Conservation (phyloP, 2,888 invertebrate species). For the Conus canariensis region DNA sequence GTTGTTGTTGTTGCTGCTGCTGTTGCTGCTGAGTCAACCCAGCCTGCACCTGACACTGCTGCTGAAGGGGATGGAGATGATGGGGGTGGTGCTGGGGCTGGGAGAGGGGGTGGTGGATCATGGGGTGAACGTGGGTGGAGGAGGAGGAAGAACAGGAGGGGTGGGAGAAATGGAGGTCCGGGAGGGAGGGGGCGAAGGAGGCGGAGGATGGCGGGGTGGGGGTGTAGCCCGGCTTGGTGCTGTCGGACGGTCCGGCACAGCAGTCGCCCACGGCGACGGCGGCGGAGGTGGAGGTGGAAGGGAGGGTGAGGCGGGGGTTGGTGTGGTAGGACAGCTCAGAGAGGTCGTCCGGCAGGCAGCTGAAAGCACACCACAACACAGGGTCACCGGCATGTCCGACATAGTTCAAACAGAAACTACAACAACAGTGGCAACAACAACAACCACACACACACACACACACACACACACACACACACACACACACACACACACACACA, state of each 20-base stretch:
- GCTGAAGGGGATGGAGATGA: neutral
- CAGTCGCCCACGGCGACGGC: neutral
- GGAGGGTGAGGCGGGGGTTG: neutral
- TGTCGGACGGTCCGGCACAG: neutral
- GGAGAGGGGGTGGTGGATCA: neutral
- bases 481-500: no score
- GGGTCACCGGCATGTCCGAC: neutral
- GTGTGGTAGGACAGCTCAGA: neutral
- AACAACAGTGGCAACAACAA: neutral
- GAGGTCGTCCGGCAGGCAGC: conserved; percentile 19
- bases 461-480: no score
- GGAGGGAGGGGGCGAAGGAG: neutral
- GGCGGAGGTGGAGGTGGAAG: neutral
- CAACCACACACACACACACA: no score
- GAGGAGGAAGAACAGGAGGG: neutral
- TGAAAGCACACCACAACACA: neutral
- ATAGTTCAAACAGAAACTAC: neutral
- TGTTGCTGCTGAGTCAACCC: neutral
- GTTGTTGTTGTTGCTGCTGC: neutral
- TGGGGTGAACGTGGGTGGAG: neutral
- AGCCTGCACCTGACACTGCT: neutral
- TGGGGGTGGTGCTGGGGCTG: neutral
- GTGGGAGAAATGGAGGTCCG: neutral
- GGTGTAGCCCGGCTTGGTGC: neutral
- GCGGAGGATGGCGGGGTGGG: neutral